Percentiles rank a stretch among this genome's conserved stretches.
Conservation (phyloP, 1,140 invertebrate genomes). For the Helicoverpa zea region DNA sequence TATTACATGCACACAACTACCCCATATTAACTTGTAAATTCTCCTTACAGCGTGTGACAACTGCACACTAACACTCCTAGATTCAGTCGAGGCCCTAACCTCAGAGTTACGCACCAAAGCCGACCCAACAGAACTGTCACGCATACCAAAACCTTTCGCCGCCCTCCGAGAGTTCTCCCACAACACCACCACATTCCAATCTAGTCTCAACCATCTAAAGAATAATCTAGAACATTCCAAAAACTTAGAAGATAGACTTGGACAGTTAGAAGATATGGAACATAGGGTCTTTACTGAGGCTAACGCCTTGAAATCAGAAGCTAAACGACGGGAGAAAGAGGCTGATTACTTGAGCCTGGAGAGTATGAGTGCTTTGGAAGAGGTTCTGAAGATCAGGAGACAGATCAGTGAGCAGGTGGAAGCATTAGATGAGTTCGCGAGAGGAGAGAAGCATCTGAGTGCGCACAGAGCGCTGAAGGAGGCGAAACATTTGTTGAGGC, state of each 20-base stretch:
- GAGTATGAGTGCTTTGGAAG: constrained; percentile 79
- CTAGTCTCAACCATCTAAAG: constrained; percentile 45
- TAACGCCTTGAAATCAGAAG: constrained; percentile 68
- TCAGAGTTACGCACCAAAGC: constrained; percentile 85
- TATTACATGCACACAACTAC: too few relatives aligned
- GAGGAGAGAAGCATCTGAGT: constrained; percentile 87
- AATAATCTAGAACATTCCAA: constrained; percentile 60
- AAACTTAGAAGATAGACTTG: constrained; percentile 60
- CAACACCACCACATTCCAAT: constrained; percentile 68
- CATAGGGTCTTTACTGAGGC: constrained; percentile 71
- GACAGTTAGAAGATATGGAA: constrained; percentile 66
- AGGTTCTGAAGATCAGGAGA: constrained; percentile 69
- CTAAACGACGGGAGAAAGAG: constrained; percentile 64
- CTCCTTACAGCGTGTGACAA: constrained; percentile 94
- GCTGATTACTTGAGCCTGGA: constrained; percentile 74
- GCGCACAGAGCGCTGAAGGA: constrained; percentile 88
- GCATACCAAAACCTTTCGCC: constrained; percentile 92
- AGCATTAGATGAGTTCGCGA: constrained; percentile 86
- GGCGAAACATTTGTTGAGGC: constrained; percentile 86
- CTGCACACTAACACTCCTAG: constrained; percentile 94
- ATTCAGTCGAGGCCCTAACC: constrained; percentile 90
- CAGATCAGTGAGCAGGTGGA: constrained; percentile 74
- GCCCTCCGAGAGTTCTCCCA: constrained; percentile 85
- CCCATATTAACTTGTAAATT: neutral
- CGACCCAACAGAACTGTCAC: constrained; percentile 87